Percentiles rank a stretch among this genome's conserved stretches.
These are phyloP conservation scores for Plusia festucae DNA, from an alignment of 2,888 invertebrate species.

Conservation along the genomic window DNA sequence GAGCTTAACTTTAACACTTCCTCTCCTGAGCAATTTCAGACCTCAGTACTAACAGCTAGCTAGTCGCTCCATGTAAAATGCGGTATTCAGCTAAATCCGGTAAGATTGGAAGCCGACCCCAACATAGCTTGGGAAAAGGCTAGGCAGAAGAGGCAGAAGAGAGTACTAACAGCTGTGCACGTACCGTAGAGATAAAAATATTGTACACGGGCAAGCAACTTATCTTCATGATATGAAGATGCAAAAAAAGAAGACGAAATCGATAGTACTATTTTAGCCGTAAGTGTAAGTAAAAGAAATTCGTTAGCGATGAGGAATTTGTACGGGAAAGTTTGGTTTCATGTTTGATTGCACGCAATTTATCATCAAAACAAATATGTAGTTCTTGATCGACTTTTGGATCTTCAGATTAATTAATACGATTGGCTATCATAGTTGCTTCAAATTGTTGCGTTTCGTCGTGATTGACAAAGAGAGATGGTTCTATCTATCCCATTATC, in stretches of 20 bases:
- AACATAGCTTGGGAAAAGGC: too few species aligned
- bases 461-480: background rate
- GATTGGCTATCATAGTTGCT: background rate
- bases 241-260: background rate
- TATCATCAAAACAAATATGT: conserved; percentile 43
- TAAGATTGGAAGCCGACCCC: too few species aligned
- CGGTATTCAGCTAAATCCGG: too few species aligned
- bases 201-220: too few species aligned
- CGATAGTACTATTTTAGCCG: conserved; percentile 2
- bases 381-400: conserved; percentile 15
- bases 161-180: too few species aligned
- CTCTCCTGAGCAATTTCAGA: too few species aligned
- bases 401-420: conserved; percentile 6
- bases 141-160: too few species aligned
- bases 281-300: conserved; percentile 41
- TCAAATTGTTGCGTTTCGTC: background rate
- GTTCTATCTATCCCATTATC: background rate
- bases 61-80: too few species aligned
- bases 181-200: too few species aligned
- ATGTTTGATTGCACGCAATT: conserved; percentile 46
- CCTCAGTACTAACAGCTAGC: too few species aligned
- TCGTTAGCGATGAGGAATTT: conserved; percentile 47
- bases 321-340: conserved; percentile 41
- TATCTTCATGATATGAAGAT: background rate
- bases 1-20: too few species aligned